Evolutionary conservation across 2,888 invertebrate species (phyloP).

Genomic region (Homarus gammarus): DNA sequence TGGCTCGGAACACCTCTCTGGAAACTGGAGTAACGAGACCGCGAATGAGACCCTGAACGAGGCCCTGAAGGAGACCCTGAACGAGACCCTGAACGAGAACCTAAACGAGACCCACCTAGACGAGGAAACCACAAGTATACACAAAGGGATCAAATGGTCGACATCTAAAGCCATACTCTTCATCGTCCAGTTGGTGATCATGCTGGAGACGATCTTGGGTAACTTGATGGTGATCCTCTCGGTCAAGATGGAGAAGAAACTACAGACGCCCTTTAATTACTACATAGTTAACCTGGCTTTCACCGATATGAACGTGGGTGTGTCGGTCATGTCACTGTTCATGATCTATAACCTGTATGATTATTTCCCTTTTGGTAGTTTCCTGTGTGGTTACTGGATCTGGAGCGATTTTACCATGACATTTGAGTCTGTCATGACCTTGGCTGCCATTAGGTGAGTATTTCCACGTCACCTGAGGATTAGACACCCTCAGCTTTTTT

Average conservation of each 20-base stretch:
- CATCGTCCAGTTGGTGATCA: conserved; percentile 74
- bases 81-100: too few relatives aligned
- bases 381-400: conserved; percentile 79
- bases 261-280: conserved; percentile 79
- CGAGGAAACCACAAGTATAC: too few relatives aligned
- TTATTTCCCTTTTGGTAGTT: conserved; percentile 79
- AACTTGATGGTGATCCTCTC: conserved; percentile 78
- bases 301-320: conserved; percentile 78
- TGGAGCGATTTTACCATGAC: conserved; percentile 79
- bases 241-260: conserved; percentile 78
- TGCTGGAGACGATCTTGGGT: conserved; percentile 77
- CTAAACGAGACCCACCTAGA: too few relatives aligned
- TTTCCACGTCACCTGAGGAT: too few relatives aligned
- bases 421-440: conserved; percentile 79
- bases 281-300: conserved; percentile 77
- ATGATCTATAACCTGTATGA: conserved; percentile 78
- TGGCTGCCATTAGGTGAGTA: conserved; percentile 78
- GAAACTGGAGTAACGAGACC: too few relatives aligned
- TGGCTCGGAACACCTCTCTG: too few relatives aligned
- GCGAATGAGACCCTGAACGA: too few relatives aligned
- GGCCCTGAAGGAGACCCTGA: too few relatives aligned
- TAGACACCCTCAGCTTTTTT: too few relatives aligned
- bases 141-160: conserved; percentile 74
- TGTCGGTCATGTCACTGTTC: conserved; percentile 79
- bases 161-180: conserved; percentile 65